Conservation (phyloP, 2,888 invertebrate species). For the Heliconius erato region DNA sequence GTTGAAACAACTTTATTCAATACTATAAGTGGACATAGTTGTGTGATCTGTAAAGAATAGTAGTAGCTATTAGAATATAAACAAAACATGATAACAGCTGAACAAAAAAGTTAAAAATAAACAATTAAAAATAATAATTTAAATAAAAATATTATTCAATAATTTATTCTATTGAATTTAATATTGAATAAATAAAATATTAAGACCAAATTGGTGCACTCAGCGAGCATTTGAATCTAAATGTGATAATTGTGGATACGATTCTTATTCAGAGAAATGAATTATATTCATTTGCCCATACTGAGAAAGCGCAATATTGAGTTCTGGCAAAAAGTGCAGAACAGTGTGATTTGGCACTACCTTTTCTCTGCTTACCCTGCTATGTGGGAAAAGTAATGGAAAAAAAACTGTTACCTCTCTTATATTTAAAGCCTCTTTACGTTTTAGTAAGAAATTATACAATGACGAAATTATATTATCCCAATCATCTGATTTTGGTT, state of each 20-base stretch:
- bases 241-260: not conserved
- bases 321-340: too few relatives aligned
- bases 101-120: too few relatives aligned
- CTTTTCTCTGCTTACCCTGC: too few relatives aligned
- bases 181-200: not conserved
- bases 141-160: not conserved
- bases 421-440: conserved; percentile 55
- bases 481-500: conserved; percentile 63
- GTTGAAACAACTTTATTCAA: conserved; percentile 68
- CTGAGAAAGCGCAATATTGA: too few relatives aligned
- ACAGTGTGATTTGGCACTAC: too few relatives aligned
- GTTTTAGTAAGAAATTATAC: conserved; percentile 59
- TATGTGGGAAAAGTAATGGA: not conserved
- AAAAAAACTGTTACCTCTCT: conserved; percentile 59
- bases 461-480: conserved; percentile 59
- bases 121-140: not conserved
- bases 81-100: too few relatives aligned
- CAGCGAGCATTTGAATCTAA: not conserved
- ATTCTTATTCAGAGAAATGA: not conserved
- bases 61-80: not conserved
- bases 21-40: conserved; percentile 69
- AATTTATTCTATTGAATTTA: not conserved
- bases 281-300: too few relatives aligned
- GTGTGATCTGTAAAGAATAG: conserved; percentile 66
- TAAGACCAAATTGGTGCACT: not conserved